Conservation (phyloP, 2,113 vertebrate genomes). For the Paralichthys olivaceus region DNA sequence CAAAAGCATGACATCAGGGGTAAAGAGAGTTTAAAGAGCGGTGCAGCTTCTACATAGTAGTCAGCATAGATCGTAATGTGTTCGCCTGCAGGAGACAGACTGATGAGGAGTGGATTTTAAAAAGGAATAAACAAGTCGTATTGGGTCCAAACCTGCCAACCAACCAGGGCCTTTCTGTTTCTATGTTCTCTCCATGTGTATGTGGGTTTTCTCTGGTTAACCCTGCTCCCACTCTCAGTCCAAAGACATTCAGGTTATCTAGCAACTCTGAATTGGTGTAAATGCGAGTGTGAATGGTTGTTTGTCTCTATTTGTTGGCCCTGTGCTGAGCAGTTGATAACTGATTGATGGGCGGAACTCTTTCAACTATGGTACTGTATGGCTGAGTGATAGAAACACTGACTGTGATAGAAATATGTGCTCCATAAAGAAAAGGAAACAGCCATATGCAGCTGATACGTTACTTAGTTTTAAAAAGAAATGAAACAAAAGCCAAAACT, state of each 20-base stretch:
- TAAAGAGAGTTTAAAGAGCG: conserved; percentile 55
- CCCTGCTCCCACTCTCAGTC: too few species aligned
- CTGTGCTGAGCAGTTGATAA: too few species aligned
- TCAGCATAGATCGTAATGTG: conserved; percentile 3
- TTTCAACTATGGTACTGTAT: neutral
- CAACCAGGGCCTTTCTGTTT: too few species aligned
- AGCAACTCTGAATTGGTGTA: too few species aligned
- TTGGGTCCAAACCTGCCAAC: too few species aligned
- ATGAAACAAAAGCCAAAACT: neutral
- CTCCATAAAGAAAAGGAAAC: neutral
- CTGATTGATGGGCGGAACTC: too few species aligned
- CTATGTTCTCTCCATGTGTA: too few species aligned
- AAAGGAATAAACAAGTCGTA: conserved; percentile 16
- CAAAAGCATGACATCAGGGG: conserved; percentile 63
- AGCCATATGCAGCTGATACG: neutral
- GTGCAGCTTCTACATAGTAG: conserved; percentile 47
- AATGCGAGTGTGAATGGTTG: too few species aligned
- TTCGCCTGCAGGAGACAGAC: neutral
- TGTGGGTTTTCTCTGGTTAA: too few species aligned
- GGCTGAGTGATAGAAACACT: neutral
- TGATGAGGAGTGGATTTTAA: neutral
- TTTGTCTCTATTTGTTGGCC: too few species aligned
- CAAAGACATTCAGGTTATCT: too few species aligned
- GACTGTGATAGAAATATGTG: neutral
- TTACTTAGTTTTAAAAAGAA: neutral